phyloP scores from a whole-genome alignment of 2,113 vertebrate genomes.

The Tichodroma muraria region DNA sequence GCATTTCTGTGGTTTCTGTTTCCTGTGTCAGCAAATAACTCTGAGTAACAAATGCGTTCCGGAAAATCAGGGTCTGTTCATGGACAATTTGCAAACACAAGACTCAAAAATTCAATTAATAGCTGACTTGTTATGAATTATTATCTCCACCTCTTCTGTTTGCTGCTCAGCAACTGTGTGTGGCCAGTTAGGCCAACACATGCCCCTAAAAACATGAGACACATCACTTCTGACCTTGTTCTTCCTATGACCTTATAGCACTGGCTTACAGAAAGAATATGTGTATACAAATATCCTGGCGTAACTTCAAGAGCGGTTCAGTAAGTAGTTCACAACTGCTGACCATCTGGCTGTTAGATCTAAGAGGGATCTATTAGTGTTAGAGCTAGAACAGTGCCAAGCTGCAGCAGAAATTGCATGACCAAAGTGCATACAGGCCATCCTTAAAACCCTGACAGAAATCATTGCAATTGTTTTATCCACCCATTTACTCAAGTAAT shows the following conservation, averaged over 20 bases:
- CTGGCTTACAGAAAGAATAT: slow-evolving; percentile 15
- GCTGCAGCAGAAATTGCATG: neutral
- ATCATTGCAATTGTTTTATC: neutral
- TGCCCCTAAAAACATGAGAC: neutral
- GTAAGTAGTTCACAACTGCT: slow-evolving; percentile 44
- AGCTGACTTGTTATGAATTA: neutral
- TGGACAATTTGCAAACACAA: neutral
- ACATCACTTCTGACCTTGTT: slow-evolving; percentile 20
- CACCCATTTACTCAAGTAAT: neutral
- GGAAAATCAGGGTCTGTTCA: slow-evolving; percentile 1
- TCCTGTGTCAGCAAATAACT: slow-evolving; percentile 52
- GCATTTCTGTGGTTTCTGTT: slow-evolving; percentile 20
- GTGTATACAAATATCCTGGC: slow-evolving; percentile 4
- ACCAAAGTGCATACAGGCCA: neutral
- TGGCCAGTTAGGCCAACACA: neutral
- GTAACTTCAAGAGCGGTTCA: neutral
- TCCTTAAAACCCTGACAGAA: neutral
- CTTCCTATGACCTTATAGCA: slow-evolving; percentile 28
- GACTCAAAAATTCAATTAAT: neutral
- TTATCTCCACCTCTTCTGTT: neutral
- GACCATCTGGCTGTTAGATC: slow-evolving; percentile 56
- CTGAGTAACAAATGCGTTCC: slow-evolving; percentile 8
- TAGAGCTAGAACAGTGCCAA: neutral
- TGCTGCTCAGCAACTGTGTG: neutral
- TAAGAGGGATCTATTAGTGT: slow-evolving; percentile 23